Evolutionary conservation across 2,888 invertebrate genomes (phyloP).

Genomic region (Heterodera filipjevi): DNA sequence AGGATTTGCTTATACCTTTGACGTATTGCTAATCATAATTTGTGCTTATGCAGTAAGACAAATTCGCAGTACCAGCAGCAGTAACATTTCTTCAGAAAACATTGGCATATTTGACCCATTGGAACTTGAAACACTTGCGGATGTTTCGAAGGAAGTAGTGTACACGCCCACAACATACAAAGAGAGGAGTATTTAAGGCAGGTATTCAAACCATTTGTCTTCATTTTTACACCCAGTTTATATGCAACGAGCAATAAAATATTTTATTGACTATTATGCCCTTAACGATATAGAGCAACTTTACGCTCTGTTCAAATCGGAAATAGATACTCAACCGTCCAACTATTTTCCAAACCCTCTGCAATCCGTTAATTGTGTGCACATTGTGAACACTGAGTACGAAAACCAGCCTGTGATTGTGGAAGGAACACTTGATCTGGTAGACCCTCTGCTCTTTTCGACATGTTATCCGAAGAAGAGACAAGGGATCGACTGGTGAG

Average conservation of each 20-base stretch:
- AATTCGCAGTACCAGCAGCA: not conserved
- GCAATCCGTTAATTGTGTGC: not conserved
- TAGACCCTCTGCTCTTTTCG: too few species aligned
- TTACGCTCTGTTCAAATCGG: too few species aligned
- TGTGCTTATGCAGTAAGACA: too few species aligned
- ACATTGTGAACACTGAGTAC: not conserved
- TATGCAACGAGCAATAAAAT: not conserved
- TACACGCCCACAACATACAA: not conserved
- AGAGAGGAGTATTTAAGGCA: not conserved
- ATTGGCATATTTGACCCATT: not conserved
- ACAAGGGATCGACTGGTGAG: too few species aligned
- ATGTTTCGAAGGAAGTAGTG: not conserved
- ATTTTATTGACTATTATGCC: too few species aligned
- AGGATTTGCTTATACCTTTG: not conserved
- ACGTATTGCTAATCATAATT: not conserved
- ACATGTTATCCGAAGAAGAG: too few species aligned
- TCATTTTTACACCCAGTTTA: not conserved
- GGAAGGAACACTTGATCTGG: too few species aligned
- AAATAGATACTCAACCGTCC: too few species aligned
- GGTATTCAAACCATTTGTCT: not conserved
- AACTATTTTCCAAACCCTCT: too few species aligned
- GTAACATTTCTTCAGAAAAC: not conserved
- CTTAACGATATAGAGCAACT: too few species aligned
- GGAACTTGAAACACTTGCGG: not conserved
- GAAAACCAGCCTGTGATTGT: not conserved